Percentiles rank a stretch among this genome's conserved stretches.
phyloP scores from a whole-genome alignment of 2,797 vertebrate genomes.

The Darevskia mixta region DNA sequence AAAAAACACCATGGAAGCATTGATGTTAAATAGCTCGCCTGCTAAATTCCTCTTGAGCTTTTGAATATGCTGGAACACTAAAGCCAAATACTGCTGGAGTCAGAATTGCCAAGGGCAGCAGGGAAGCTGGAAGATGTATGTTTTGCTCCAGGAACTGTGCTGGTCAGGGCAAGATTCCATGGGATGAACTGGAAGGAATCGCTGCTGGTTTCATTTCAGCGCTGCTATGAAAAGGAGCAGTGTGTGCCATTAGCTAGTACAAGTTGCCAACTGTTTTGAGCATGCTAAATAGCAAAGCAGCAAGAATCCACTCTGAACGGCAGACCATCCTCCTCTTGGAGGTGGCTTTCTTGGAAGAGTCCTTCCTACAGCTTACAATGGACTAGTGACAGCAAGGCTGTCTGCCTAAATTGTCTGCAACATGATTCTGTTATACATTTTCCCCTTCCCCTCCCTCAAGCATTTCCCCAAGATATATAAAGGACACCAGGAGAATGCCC shows the following conservation, averaged over 20 bases:
- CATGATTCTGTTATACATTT: neutral
- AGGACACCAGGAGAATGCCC: neutral
- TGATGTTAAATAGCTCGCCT: slow-evolving; percentile 63
- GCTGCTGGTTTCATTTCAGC: slow-evolving; percentile 20
- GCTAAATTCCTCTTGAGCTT: slow-evolving; percentile 65
- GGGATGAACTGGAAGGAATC: slow-evolving; percentile 17
- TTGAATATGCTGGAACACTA: slow-evolving; percentile 54
- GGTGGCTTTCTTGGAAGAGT: neutral
- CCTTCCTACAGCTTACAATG: neutral
- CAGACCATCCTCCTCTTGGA: neutral
- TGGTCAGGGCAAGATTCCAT: slow-evolving; percentile 19
- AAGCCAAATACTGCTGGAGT: slow-evolving; percentile 31
- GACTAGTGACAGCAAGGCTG: neutral
- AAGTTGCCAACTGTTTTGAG: slow-evolving; percentile 32
- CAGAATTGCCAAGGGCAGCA: slow-evolving; percentile 44
- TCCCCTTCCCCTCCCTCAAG: neutral
- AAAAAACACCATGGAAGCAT: slow-evolving; percentile 48
- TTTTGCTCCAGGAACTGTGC: slow-evolving; percentile 41
- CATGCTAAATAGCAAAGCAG: slow-evolving; percentile 31
- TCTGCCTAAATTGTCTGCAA: neutral
- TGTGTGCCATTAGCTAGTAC: slow-evolving; percentile 15
- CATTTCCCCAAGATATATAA: neutral
- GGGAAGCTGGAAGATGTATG: slow-evolving; percentile 24
- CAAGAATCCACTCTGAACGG: slow-evolving; percentile 25
- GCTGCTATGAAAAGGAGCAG: slow-evolving; percentile 31